These are phyloP conservation scores for Anthrax anthrax DNA, from an alignment of 2,888 invertebrate genomes.

Conservation along the genomic window DNA sequence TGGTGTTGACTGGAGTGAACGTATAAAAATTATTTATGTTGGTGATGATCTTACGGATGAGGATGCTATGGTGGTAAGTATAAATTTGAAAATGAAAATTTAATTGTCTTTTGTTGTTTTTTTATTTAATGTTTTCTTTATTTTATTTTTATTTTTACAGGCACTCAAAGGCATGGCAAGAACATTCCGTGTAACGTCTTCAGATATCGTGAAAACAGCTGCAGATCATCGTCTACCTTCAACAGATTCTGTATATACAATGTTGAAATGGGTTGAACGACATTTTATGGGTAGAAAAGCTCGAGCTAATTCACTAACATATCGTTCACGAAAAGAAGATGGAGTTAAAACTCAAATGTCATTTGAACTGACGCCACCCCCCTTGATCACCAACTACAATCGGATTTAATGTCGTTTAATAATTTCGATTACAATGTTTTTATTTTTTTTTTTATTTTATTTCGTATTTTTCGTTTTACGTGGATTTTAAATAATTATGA, in stretches of 20 bases:
- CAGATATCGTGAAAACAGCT: conserved; percentile 70
- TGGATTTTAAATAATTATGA: too few relatives aligned
- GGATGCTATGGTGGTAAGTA: conserved; percentile 70
- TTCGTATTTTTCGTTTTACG: too few relatives aligned
- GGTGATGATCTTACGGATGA: conserved; percentile 83
- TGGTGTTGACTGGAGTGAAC: conserved; percentile 82
- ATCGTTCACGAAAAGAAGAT: conserved; percentile 48
- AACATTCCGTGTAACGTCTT: conserved; percentile 77
- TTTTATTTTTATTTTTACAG: conserved; percentile 33
- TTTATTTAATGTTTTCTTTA: neutral
- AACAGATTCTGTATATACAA: conserved; percentile 75
- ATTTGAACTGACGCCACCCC: conserved; percentile 36
- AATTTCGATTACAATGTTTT: too few relatives aligned
- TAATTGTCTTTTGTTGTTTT: neutral
- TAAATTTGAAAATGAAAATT: neutral
- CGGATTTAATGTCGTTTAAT: neutral
- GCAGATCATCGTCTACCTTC: conserved; percentile 77
- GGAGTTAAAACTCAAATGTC: conserved; percentile 68
- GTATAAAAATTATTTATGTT: conserved; percentile 77
- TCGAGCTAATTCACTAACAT: conserved; percentile 50
- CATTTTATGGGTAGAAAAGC: conserved; percentile 70
- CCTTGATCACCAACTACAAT: neutral
- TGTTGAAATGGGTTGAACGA: conserved; percentile 81
- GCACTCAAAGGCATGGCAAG: conserved; percentile 87
- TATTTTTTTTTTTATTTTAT: too few relatives aligned